Conservation (phyloP, 2,888 invertebrate genomes). For the Phrixothrix hirtus region DNA sequence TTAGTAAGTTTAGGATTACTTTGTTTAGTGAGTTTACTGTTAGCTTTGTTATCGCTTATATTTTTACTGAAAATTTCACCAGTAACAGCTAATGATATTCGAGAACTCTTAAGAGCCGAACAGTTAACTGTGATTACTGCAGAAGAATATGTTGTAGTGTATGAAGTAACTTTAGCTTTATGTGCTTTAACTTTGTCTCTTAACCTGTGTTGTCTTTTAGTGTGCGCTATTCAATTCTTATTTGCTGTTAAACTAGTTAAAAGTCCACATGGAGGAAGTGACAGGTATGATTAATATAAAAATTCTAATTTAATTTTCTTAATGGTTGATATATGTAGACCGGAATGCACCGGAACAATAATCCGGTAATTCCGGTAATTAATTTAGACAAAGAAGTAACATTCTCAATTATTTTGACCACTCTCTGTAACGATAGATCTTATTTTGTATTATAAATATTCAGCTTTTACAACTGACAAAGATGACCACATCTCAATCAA, state of each 20-base stretch:
- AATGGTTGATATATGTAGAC: too few relatives aligned
- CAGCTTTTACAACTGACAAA: too few relatives aligned
- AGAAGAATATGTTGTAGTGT: constrained; percentile 85
- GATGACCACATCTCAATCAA: too few relatives aligned
- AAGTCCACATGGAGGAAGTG: constrained; percentile 76
- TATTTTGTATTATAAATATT: too few relatives aligned
- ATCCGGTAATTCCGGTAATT: too few relatives aligned
- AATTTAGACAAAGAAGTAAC: too few relatives aligned
- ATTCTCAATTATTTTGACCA: too few relatives aligned
- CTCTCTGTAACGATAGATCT: too few relatives aligned
- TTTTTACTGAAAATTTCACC: constrained; percentile 85
- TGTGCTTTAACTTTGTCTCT: constrained; percentile 86
- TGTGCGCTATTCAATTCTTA: constrained; percentile 92
- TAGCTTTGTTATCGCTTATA: constrained; percentile 81
- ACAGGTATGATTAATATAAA: constrained; percentile 57
- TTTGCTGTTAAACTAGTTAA: constrained; percentile 91
- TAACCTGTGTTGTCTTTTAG: constrained; percentile 87
- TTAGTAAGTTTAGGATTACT: constrained; percentile 82
- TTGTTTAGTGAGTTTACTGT: constrained; percentile 81
- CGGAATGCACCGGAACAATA: too few relatives aligned
- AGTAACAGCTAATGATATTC: constrained; percentile 63
- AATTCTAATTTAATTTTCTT: background rate
- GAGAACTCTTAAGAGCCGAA: constrained; percentile 60
- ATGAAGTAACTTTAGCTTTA: constrained; percentile 88
- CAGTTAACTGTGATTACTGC: constrained; percentile 64